These are phyloP conservation scores for Elanus axillaris DNA, from an alignment of 2,113 vertebrate genomes.

Conservation along the genomic window DNA sequence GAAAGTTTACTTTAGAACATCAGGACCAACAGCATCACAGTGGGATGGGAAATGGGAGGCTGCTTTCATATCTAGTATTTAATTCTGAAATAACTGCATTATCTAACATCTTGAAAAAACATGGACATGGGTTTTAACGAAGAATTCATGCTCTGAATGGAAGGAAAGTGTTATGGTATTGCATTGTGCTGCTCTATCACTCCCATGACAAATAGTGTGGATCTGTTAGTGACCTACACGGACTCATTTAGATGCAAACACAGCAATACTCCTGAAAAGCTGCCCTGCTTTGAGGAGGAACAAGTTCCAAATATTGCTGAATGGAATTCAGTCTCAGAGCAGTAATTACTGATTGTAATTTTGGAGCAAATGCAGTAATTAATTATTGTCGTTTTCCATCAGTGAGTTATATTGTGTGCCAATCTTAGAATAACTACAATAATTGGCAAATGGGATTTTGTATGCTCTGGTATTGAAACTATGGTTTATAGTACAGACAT, in stretches of 20 bases:
- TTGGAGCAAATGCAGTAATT: slow-evolving; percentile 61
- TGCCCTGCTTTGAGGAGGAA: slow-evolving; percentile 45
- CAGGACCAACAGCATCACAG: not conserved
- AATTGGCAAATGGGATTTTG: slow-evolving; percentile 64
- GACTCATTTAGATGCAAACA: slow-evolving; percentile 56
- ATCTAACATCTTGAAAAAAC: not conserved
- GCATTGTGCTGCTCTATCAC: slow-evolving; percentile 2
- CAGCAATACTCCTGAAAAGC: slow-evolving; percentile 52
- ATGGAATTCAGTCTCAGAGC: slow-evolving; percentile 57
- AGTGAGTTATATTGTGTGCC: slow-evolving; percentile 61
- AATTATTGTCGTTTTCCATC: slow-evolving; percentile 69
- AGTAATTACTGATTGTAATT: slow-evolving; percentile 71
- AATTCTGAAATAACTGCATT: not conserved
- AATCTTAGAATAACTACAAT: slow-evolving; percentile 62
- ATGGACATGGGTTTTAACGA: not conserved
- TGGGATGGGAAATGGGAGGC: not conserved
- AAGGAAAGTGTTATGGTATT: not conserved
- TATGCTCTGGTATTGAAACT: not conserved
- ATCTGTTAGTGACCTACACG: slow-evolving; percentile 14
- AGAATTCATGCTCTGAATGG: not conserved
- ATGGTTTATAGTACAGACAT: not conserved
- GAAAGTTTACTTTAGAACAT: not conserved
- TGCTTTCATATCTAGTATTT: not conserved
- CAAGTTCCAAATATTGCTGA: slow-evolving; percentile 59
- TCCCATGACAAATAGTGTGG: not conserved